Conservation (phyloP, 2,113 vertebrate genomes). For the Laticauda laticaudata region DNA sequence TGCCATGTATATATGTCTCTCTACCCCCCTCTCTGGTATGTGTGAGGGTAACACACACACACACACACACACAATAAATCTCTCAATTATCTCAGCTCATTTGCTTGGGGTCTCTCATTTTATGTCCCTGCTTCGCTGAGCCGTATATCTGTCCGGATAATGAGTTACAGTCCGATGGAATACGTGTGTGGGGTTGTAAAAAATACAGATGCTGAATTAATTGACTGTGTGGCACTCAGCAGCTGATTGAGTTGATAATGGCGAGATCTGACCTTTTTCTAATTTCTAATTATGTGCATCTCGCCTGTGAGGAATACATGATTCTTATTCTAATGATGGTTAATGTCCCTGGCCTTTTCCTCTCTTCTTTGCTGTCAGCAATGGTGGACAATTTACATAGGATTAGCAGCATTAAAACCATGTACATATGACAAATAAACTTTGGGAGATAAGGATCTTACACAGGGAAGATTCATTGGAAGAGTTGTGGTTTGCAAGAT, state of each 20-base stretch:
- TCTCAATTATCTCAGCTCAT: conserved; percentile 93
- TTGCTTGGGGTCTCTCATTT: conserved; percentile 90
- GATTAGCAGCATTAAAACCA: fast-evolving
- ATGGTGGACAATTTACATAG: not conserved
- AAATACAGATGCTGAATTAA: conserved; percentile 99
- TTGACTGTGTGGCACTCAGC: conserved; percentile 92
- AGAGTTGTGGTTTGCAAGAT: not conserved
- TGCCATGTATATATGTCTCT: not conserved
- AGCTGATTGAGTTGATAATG: conserved; percentile 86
- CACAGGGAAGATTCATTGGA: not conserved
- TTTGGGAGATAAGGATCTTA: not conserved
- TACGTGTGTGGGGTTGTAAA: conserved; percentile 88
- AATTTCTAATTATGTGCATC: conserved; percentile 90
- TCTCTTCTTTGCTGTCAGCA: conserved; percentile 40
- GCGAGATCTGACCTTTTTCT: conserved; percentile 87
- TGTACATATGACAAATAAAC: conserved; percentile 9
- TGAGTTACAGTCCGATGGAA: conserved; percentile 85
- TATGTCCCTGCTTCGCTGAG: conserved; percentile 78
- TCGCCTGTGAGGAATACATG: conserved; percentile 73
- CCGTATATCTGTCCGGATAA: conserved; percentile 85
- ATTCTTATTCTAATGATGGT: conserved; percentile 75
- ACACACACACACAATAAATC: conserved; percentile 78
- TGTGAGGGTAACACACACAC: not conserved
- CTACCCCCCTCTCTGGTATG: not conserved
- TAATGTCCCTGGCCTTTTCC: conserved; percentile 65